Percentiles rank a stretch among this genome's conserved stretches.
These are phyloP conservation scores for Nothura maculosa DNA, from an alignment of 2,797 vertebrate genomes.

Conservation along the genomic window DNA sequence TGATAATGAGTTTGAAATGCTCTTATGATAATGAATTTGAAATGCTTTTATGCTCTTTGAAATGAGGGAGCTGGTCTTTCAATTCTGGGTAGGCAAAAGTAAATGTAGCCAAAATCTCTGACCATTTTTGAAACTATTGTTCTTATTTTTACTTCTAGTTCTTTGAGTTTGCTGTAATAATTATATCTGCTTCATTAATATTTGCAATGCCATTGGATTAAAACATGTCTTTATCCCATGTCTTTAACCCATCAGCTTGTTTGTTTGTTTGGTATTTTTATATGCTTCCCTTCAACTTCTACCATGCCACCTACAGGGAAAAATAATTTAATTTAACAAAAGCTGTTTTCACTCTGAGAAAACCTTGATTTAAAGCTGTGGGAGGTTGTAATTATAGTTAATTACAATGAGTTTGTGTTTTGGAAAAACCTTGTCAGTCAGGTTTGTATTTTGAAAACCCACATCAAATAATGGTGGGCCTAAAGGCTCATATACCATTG, in stretches of 20 bases:
- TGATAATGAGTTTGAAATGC: neutral
- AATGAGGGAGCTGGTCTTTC: neutral
- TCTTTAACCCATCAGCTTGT: neutral
- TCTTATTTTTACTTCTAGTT: neutral
- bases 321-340: constrained; percentile 1
- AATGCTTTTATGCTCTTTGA: neutral
- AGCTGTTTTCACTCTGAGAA: constrained; percentile 5
- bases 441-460: neutral
- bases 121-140: neutral
- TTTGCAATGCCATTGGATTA: neutral
- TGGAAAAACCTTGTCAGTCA: neutral
- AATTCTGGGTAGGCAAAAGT: neutral
- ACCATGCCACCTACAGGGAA: neutral
- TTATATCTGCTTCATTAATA: neutral
- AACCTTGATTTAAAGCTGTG: constrained; percentile 4
- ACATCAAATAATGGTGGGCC: neutral
- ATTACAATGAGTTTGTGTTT: neutral
- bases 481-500: neutral
- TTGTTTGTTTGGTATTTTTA: neutral
- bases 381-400: neutral
- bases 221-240: neutral
- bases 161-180: neutral
- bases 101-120: neutral
- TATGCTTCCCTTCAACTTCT: neutral
- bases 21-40: neutral